Evolutionary conservation across 2,797 vertebrate genomes (phyloP), one percentile per base, ranked within the genome.

Genomic region (Micromesistius poutassou): DNA sequence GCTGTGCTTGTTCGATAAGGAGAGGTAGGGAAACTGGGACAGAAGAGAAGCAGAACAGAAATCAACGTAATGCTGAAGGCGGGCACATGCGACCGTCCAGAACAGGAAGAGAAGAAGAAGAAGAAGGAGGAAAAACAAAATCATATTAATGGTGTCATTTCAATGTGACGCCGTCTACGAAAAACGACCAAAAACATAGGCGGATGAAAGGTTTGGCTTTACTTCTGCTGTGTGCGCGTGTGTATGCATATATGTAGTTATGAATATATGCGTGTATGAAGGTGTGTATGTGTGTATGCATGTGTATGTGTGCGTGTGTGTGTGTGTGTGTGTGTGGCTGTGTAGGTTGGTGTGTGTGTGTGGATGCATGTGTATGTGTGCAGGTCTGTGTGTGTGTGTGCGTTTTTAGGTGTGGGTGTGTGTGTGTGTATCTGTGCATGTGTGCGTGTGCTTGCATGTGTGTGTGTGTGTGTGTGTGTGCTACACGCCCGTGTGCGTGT

Each of bases 21-120:
- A 96, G 82, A 97, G 94, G 92, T 97, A 96, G 0, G 95, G 95
- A 89, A 97, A 97, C 92, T 96, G 96, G 93, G 95, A 95, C 90
- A 96, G 93, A 95, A 96, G 95, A 93, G 96, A 96, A 89, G 95
- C 91, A 91, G 95, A 96, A 94, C 95, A 97, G 89, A 97, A 96
- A 94, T 96, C 95, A 95, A 96, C 95, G 68, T 95, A 96, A 94
- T 94, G 95, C 96, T 98, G 81, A 42, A 88, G 84, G 81, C 80
- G 78, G 81, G 83, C 85, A 74, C 90, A 84, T 90, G 93, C 89
- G 85, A 76, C 75, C 84, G 81, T 84, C 75, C 68, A 89, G 82
- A 76, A 82, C 82, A 84, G 84, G 86, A 78, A 83, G 68, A 79
- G 68, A 31, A 31, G 72, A n/a, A 36, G 35, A 16, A 22, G 10